A percentile compares a stretch with the other conserved stretches of the same genome.
These are phyloP conservation scores for Salvelinus sp. DNA, from an alignment of 2,113 vertebrate genomes.

Conservation along the genomic window DNA sequence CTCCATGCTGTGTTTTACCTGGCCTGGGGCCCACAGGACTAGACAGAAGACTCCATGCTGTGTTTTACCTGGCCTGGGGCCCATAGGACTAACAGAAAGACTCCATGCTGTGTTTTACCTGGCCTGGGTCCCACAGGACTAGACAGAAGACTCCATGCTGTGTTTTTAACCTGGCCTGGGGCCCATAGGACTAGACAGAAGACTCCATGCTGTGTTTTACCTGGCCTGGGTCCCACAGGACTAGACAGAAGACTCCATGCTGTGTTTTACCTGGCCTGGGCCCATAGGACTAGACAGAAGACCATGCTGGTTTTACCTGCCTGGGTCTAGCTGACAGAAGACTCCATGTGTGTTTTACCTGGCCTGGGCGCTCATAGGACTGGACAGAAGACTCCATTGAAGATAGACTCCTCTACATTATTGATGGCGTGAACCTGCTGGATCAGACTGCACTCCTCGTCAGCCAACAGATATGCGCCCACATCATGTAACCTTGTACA, in stretches of 20 bases:
- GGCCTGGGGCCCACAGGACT: slow-evolving; percentile 26
- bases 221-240: slow-evolving; percentile 12
- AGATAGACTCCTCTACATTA: slow-evolving; percentile 85
- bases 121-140: slow-evolving; percentile 27
- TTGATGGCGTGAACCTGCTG: slow-evolving; percentile 83
- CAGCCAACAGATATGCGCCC: slow-evolving; percentile 80
- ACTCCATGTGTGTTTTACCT: too few species aligned
- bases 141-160: slow-evolving; percentile 82
- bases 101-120: slow-evolving; percentile 70
- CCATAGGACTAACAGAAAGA: slow-evolving; percentile 74
- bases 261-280: too few species aligned
- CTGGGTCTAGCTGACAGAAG: too few species aligned
- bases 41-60: slow-evolving; percentile 82
- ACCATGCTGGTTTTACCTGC: slow-evolving; percentile 71
- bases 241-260: slow-evolving; percentile 83
- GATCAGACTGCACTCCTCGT: slow-evolving; percentile 80
- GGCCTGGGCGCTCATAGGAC: too few species aligned
- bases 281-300: slow-evolving; percentile 68
- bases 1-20: slow-evolving; percentile 70
- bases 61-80: too few species aligned
- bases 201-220: slow-evolving; percentile 75
- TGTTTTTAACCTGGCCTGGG: too few species aligned
- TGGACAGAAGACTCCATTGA: slow-evolving; percentile 85
- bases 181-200: slow-evolving; percentile 65
- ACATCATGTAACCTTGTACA: slow-evolving; percentile 82